Evolutionary conservation across 2,888 invertebrate genomes (phyloP), one percentile per base, ranked within the genome.

Genomic region (Argynnis bischoffii): DNA sequence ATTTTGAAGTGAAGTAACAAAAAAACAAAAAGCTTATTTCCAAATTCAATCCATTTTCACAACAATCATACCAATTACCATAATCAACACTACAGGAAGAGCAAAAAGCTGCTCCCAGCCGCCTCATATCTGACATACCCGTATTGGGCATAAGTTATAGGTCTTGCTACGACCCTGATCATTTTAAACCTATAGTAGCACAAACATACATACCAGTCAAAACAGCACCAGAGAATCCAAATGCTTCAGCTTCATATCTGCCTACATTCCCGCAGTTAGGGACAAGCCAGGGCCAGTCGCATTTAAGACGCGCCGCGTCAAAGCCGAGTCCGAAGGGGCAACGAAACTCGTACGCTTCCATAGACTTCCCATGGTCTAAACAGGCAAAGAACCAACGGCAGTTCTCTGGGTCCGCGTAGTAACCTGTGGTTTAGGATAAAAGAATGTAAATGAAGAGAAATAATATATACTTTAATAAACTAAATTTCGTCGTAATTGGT

Each of bases 301-400:
- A 97, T 69, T 95, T 90, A 3, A 96, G 90, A 35, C 93, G 92
- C 0, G 89, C 91, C 61, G 96, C 95, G 78, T 97, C 96, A 83
- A 96, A 97, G 6, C 96, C 96, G 18, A 97, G 91, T 0, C 96
- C 96, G 82, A 95, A 96, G 0, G 97, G 97, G 79, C 96, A 97
- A 61, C 96, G 94, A 89, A 97, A 97, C 89, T 97, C 96, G 86
- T 96, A 97, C 0, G 96, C 95, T 0, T 95, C 94, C 71, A 94
- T 81, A 0, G 94, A 88, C 77, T 93, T 93, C 77, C 95, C 95
- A 80, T 96, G 95, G 83, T 96, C 96, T 67, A 95, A 88, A 79
- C 97, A 97, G 31, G 96, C 96, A 85, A 96, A 96, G 94, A 97
- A 97, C 96, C 96, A 96, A 67, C 96, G 94, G 75, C 96, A 96